Evolutionary conservation across 2,888 invertebrate genomes (phyloP).

Genomic region (Plutella xylostella): DNA sequence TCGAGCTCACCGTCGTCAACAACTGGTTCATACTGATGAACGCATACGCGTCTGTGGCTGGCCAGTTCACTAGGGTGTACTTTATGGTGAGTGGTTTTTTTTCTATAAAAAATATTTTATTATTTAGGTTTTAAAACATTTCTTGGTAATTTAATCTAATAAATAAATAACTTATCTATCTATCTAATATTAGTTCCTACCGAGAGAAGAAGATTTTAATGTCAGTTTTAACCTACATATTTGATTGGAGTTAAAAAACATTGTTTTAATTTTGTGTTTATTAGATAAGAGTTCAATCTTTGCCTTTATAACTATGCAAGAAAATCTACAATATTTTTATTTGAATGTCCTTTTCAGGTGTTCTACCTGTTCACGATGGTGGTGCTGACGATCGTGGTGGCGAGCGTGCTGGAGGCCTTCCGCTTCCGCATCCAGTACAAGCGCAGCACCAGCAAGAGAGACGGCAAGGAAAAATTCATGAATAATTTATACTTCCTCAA

Average conservation of each 20-base stretch:
- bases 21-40: conserved; percentile 96
- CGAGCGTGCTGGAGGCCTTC: conserved; percentile 89
- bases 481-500: no score
- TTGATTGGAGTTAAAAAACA: no score
- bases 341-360: conserved; percentile 51
- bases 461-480: conserved; percentile 74
- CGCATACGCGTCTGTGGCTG: conserved; percentile 78
- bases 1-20: conserved; percentile 91
- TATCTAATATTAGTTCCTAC: no score
- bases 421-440: conserved; percentile 90
- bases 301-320: no score
- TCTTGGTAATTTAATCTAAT: neutral
- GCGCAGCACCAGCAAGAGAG: conserved; percentile 80
- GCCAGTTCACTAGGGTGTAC: conserved; percentile 81
- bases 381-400: conserved; percentile 90
- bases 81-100: conserved; percentile 73
- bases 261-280: no score
- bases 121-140: neutral
- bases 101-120: neutral
- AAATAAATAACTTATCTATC: no score
- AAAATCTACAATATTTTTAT: no score
- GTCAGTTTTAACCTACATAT: no score
- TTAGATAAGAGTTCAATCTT: no score
- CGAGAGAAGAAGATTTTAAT: no score
- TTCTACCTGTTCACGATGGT: conserved; percentile 93